These are phyloP conservation scores for Megastigmus dorsalis DNA, from an alignment of 2,888 invertebrate species.

Conservation along the genomic window DNA sequence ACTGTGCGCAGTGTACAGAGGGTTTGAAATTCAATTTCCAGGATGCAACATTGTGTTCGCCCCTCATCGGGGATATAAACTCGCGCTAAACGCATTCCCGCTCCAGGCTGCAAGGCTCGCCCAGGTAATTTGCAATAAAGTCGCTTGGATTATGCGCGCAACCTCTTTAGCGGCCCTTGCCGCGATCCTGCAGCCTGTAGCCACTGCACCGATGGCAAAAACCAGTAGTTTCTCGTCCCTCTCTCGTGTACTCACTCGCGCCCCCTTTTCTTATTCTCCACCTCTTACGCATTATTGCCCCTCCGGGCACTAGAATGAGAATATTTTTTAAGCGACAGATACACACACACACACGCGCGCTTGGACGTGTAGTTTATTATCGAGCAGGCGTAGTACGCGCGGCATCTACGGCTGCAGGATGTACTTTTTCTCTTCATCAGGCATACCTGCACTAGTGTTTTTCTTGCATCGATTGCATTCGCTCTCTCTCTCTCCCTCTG, in stretches of 20 bases:
- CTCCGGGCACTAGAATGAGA: no score
- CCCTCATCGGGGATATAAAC: neutral
- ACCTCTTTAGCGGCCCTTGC: neutral
- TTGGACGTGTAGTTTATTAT: no score
- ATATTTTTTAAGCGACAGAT: no score
- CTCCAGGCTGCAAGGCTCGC: neutral
- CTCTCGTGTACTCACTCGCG: neutral
- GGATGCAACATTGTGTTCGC: slow-evolving; percentile 4
- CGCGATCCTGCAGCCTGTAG: no score
- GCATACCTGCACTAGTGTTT: no score
- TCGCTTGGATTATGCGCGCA: neutral
- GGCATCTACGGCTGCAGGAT: no score
- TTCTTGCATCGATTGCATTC: no score
- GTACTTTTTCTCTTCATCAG: no score
- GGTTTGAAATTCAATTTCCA: neutral
- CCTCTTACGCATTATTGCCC: neutral
- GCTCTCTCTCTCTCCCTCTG: no score
- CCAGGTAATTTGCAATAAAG: slow-evolving; percentile 5
- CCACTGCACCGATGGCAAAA: no score
- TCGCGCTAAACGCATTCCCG: neutral
- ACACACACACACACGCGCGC: no score
- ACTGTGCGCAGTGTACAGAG: neutral
- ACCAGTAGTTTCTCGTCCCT: neutral
- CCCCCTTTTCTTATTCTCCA: neutral
- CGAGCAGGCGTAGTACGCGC: no score